Base-by-base conservation (phyloP, 1,140 invertebrate species). In the roundworm (Caenorhabditis elegans) region DNA sequence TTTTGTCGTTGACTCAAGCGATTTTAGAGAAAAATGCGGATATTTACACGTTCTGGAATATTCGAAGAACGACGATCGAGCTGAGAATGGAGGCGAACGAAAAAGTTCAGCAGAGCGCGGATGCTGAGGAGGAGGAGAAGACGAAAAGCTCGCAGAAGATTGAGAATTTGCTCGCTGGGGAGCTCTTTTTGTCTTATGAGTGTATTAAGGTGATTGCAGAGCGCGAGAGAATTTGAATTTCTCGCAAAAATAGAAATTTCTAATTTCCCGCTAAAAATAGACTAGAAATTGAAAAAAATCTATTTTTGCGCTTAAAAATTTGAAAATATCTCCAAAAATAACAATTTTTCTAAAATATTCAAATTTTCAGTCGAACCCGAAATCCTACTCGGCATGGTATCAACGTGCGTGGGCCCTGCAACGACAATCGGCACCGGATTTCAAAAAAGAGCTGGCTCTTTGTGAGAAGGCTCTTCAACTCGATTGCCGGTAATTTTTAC, bases 41-140 rank as follows among this genome's bases (percentile, higher is more conserved):
- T 39, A 82, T 82, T 65, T 78, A 70, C 26, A 82, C 81, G 6
- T 78, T 82, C 43, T 82, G 81, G 81, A 82, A 82, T 39, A 78
- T 82, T 47, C 81, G 81, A 28, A 31, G 81, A 28, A 53, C 39
- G 3, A 55, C 80, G 13, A 75, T 81, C 19, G 65, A 81, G 22
- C 39, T 34, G 39, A 53, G 47, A 48, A 51, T 34, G 4, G 43
- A 80, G n/a, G 79, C 48, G 13, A 48, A 75, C 28, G 51, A 80
- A 24, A 28, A 22, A 22, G 28, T 70, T 39, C 60, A 70, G 19
- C 11, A 36, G n/a, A 34, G n/a, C 19, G 8, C 55, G 11, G 26
- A 39, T 3, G 10, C 13, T 10, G 10, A 13, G 5, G 60, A 70
- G 6, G 60, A 70, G n/a, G 60, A 70, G 22, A 70, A 70, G n/a